Evolutionary conservation across 2,113 vertebrate genomes (phyloP).

Genomic region (Tretioscincus oriximinensis): DNA sequence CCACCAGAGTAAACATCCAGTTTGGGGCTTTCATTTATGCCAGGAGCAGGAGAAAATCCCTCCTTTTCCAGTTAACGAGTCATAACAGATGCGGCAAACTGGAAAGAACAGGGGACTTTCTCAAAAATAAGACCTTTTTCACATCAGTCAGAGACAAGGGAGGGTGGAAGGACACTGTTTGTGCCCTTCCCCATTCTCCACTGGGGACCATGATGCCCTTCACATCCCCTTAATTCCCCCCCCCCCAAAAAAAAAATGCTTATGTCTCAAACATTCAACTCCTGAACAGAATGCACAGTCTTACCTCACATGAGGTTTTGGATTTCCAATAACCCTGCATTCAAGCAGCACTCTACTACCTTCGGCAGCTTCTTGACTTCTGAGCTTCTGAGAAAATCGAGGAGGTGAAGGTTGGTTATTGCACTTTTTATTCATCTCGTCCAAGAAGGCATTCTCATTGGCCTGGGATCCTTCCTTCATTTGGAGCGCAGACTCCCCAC

Average conservation of each 20-base stretch:
- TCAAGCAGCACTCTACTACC: slow-evolving; percentile 87
- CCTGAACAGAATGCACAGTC: not conserved
- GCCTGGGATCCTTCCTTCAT: slow-evolving; percentile 22
- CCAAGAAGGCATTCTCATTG: not conserved
- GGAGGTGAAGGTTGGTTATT: slow-evolving; percentile 71
- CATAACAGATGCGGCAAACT: too few species aligned
- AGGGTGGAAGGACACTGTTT: too few species aligned
- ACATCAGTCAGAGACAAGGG: too few species aligned
- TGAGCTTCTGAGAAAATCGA: slow-evolving; percentile 89
- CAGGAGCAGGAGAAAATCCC: too few species aligned
- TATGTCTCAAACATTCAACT: not conserved
- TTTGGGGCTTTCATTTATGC: too few species aligned
- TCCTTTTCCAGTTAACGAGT: too few species aligned
- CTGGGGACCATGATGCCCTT: too few species aligned
- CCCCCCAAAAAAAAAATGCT: slow-evolving; percentile 5
- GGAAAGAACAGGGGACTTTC: too few species aligned
- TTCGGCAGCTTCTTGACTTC: slow-evolving; percentile 93
- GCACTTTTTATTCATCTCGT: slow-evolving; percentile 21
- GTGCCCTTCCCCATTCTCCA: too few species aligned
- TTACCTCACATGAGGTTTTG: slow-evolving; percentile 87
- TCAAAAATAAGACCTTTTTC: too few species aligned
- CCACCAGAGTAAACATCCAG: too few species aligned
- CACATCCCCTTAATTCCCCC: not conserved
- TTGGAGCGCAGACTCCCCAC: slow-evolving; percentile 32
- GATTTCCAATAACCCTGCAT: slow-evolving; percentile 87